Base-by-base conservation (phyloP, 2,888 invertebrate species). In the Vanessa cardui region DNA sequence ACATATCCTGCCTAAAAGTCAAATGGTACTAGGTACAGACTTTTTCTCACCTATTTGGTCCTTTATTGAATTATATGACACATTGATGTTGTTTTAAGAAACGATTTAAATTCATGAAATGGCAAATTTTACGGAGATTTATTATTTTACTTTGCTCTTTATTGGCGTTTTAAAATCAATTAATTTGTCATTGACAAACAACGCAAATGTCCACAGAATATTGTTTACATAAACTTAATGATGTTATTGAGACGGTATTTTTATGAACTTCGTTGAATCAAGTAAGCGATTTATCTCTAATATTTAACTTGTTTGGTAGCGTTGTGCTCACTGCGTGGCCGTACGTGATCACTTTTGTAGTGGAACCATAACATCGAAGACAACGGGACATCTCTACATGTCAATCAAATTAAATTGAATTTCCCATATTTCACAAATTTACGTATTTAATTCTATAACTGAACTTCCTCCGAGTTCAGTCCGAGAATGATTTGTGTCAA, bases 301-400 rank as follows among this genome's bases (percentile, higher is more conserved):
- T 50, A 50, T 20, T 50, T 50, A 50, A 26, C 50, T 50, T 21
- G 50, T 50, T 50, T 50, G 21, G 20, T 50, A 50, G 50, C 50
- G 15, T 15, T 26, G 26, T 21, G 50, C 15, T 21, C 50, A 50
- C 21, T 21, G 50, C 20, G 50, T 50, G 39, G 21, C 12, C 15
- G 20, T 50, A 50, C 21, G 50, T 50, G 50, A 50, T 21, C 21
- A 15, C 2, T 20, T 9, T 12, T 15, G 50, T 50, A 21, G 50
- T 12, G 21, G 20, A 26, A 50, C 50, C 50, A 50, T 20, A 26
- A 1, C 21, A 21, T 15, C 21, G 21, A 15, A 50, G 15, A 9
- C 21, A 9, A 50, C 12, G 21, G 21, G 50, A 50, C 50, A 21
- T 16, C 12, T 12, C 39, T 39, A 4, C 4, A 39, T 39, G 26